Percentiles rank a stretch among this genome's conserved stretches.
Conservation (phyloP, 2,888 invertebrate genomes). For the Drosophila limbata region DNA sequence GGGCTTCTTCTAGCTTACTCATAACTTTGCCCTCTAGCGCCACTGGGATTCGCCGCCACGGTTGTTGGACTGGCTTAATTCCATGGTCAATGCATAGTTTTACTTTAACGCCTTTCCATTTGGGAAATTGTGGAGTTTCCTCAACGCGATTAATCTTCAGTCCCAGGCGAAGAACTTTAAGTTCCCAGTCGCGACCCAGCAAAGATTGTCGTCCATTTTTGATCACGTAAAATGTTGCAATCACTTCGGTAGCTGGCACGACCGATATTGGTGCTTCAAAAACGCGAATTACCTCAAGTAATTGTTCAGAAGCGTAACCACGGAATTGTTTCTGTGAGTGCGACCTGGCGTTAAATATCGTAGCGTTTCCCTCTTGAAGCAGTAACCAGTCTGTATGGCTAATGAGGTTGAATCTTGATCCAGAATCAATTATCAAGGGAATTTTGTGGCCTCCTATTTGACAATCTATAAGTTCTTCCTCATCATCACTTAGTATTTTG, state of each 20-base stretch:
- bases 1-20: not conserved
- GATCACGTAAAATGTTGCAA: constrained; percentile 14
- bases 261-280: constrained; percentile 11
- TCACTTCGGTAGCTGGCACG: constrained; percentile 1
- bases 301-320: not conserved
- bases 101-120: not conserved
- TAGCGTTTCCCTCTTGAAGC: too few species aligned
- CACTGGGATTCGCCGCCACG: constrained; percentile 11
- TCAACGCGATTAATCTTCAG: not conserved
- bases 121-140: not conserved
- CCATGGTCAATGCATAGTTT: not conserved
- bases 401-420: too few species aligned
- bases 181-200: constrained; percentile 3
- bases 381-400: too few species aligned
- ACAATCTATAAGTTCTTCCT: too few species aligned
- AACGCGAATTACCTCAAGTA: constrained; percentile 5
- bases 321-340: too few species aligned
- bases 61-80: not conserved
- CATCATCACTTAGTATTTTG: too few species aligned
- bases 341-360: too few species aligned
- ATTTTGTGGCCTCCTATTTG: too few species aligned
- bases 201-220: constrained; percentile 24
- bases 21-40: not conserved
- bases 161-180: constrained; percentile 13
- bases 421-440: too few species aligned